phyloP scores from a whole-genome alignment of 2,888 invertebrate genomes.

The Colletes collaris region DNA sequence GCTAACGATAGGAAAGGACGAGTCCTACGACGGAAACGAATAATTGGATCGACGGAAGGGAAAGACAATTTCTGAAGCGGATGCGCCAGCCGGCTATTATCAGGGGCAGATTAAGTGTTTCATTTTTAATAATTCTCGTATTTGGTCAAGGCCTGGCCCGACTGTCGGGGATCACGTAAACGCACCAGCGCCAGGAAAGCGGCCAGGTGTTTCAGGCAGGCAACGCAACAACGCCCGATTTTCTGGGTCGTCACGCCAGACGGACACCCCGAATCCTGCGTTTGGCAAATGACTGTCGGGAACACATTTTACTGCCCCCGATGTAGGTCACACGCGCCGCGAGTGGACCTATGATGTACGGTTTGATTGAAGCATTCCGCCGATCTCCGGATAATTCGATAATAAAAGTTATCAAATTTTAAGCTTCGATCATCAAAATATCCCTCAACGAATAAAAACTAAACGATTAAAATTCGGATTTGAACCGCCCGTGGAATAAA shows the following conservation, averaged over 20 bases:
- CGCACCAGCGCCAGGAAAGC: conserved; percentile 38
- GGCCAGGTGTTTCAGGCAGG: conserved; percentile 73
- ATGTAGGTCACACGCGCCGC: conserved; percentile 67
- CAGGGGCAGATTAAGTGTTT: conserved; percentile 31
- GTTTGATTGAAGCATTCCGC: conserved; percentile 19
- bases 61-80: conserved; percentile 38
- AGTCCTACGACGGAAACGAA: conserved; percentile 22
- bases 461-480: too few species aligned
- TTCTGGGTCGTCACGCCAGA: conserved; percentile 75
- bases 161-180: conserved; percentile 58
- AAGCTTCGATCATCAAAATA: too few species aligned
- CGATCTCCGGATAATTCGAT: conserved; percentile 21
- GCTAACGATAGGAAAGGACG: conserved; percentile 15
- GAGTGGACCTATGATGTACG: conserved; percentile 32
- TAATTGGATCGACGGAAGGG: conserved; percentile 27
- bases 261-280: conserved; percentile 71
- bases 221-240: conserved; percentile 63
- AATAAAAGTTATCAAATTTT: too few species aligned
- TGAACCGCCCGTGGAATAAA: neutral
- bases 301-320: conserved; percentile 51
- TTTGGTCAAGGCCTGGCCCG: conserved; percentile 47
- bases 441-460: too few species aligned
- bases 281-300: conserved; percentile 68
- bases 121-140: conserved; percentile 41
- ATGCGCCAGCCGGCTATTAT: conserved; percentile 26